Percentiles rank a stretch among this genome's conserved stretches.
These are phyloP conservation scores for Lacanobia wlatinum DNA, from an alignment of 2,888 invertebrate genomes.

Conservation along the genomic window DNA sequence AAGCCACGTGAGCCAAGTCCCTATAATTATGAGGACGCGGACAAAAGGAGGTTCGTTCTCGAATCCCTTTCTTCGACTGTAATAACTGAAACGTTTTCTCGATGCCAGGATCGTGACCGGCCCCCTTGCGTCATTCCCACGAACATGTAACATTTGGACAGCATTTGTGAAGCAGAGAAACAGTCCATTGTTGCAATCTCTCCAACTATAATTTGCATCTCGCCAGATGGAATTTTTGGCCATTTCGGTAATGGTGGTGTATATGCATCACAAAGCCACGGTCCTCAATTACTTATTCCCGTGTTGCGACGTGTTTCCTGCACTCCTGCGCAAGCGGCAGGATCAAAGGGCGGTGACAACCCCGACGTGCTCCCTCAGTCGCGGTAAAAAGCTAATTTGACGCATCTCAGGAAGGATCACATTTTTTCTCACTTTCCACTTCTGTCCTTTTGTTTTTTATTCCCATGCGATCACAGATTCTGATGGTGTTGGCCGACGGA, in stretches of 20 bases:
- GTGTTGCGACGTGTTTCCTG: slow-evolving; percentile 75
- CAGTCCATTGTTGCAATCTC: slow-evolving; percentile 65
- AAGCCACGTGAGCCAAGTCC: slow-evolving; percentile 56
- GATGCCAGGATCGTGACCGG: slow-evolving; percentile 76
- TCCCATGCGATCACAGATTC: slow-evolving; percentile 79
- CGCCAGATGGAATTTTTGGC: slow-evolving; percentile 66
- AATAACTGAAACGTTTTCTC: slow-evolving; percentile 78
- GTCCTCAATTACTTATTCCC: slow-evolving; percentile 79
- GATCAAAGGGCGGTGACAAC: slow-evolving; percentile 74
- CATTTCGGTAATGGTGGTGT: slow-evolving; percentile 57
- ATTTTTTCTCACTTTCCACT: slow-evolving; percentile 75
- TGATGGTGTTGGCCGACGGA: slow-evolving; percentile 77
- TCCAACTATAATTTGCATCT: slow-evolving; percentile 71
- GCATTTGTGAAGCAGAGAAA: slow-evolving; percentile 68
- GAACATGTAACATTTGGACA: slow-evolving; percentile 73
- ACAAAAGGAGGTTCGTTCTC: slow-evolving; percentile 68
- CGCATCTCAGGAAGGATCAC: slow-evolving; percentile 72
- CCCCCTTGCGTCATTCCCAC: slow-evolving; percentile 75
- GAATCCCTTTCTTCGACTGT: slow-evolving; percentile 69
- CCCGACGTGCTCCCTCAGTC: slow-evolving; percentile 64
- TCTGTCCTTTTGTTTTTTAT: slow-evolving; percentile 74
- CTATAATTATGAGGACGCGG: slow-evolving; percentile 70
- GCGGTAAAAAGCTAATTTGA: slow-evolving; percentile 80
- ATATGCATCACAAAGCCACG: slow-evolving; percentile 64
- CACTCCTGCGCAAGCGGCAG: slow-evolving; percentile 69